Evolutionary conservation across 2,113 vertebrate genomes (phyloP).

Genomic region (Pachypanchax playfairii): DNA sequence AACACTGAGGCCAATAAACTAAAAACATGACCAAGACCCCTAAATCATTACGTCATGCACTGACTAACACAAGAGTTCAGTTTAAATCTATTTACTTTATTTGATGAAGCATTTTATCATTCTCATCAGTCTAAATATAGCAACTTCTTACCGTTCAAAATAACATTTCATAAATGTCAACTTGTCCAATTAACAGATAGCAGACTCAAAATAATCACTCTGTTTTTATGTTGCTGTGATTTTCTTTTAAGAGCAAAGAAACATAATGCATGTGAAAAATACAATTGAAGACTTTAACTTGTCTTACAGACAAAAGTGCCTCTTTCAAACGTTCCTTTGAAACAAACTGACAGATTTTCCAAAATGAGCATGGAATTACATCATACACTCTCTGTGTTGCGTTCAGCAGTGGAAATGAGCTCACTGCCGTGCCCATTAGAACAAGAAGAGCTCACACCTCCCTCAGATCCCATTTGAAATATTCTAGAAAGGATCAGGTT

Average conservation of each 20-base stretch:
- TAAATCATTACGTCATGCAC: not conserved
- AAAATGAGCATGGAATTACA: constrained; percentile 45
- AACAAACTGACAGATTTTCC: constrained; percentile 35
- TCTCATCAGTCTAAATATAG: no score
- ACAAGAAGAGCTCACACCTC: constrained; percentile 34
- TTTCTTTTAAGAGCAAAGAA: not conserved
- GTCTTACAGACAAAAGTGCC: not conserved
- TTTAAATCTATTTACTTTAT: no score
- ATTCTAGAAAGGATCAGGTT: constrained; percentile 56
- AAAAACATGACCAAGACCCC: no score
- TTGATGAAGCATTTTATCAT: no score
- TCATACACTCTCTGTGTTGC: constrained; percentile 44
- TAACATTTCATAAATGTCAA: no score
- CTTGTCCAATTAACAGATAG: no score
- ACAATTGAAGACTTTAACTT: not conserved
- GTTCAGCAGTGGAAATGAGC: constrained; percentile 52
- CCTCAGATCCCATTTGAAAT: constrained; percentile 45
- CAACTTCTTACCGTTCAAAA: no score
- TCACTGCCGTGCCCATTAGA: constrained; percentile 38
- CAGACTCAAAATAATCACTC: no score
- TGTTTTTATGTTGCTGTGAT: no score
- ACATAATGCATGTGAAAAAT: not conserved
- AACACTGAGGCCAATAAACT: no score
- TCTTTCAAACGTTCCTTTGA: constrained; percentile 8
- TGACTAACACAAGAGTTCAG: no score